Percentiles rank a stretch among this genome's conserved stretches.
phyloP scores from a whole-genome alignment of 2,113 vertebrate species.

The Canis aureus region DNA sequence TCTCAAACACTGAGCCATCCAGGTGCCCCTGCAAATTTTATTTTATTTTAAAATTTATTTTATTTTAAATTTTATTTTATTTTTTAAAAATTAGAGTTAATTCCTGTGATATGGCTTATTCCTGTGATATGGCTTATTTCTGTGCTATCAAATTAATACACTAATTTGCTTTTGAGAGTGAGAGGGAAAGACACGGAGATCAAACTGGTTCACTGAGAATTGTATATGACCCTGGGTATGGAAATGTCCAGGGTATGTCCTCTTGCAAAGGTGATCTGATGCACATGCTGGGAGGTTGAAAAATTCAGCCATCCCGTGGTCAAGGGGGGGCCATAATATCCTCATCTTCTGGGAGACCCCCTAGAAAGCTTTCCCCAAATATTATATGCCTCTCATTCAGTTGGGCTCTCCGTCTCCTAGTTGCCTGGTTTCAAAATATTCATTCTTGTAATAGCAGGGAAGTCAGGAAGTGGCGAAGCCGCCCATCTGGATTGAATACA shows the following conservation, averaged over 20 bases:
- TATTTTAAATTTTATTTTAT: too few species aligned
- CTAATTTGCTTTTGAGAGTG: slow-evolving; percentile 11
- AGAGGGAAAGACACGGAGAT: neutral
- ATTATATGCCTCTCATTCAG: neutral
- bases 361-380: neutral
- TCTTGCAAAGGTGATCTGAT: neutral
- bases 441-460: neutral
- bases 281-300: neutral
- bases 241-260: neutral
- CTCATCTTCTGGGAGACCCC: neutral
- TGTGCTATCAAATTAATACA: neutral
- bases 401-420: neutral
- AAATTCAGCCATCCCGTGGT: neutral
- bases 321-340: neutral
- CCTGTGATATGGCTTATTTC: neutral
- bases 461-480: neutral
- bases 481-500: slow-evolving; percentile 36
- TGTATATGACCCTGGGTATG: neutral
- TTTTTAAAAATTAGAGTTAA: neutral
- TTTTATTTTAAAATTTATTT: too few species aligned
- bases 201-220: neutral
- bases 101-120: neutral
- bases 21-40: too few species aligned
- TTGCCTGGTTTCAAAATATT: slow-evolving; percentile 33
- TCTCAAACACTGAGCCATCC: too few species aligned